phyloP scores from a whole-genome alignment of 1,140 invertebrate species.

The Lycorma delicatula region DNA sequence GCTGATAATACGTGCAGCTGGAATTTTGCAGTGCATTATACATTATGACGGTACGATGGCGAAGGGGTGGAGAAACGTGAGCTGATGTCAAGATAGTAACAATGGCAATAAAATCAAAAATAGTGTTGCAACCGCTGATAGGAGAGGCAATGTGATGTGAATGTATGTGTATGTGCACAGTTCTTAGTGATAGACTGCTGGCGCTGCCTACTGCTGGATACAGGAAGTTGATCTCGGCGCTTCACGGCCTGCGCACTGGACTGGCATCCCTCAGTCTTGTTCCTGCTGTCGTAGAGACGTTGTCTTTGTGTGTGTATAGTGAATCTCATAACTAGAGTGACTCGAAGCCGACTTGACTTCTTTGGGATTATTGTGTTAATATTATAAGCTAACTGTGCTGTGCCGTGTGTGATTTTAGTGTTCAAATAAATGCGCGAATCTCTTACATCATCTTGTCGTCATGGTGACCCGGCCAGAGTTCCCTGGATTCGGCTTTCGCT shows the following conservation, averaged over 20 bases:
- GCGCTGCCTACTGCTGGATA: not conserved
- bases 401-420: not conserved
- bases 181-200: not conserved
- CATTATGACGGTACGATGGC: too few species aligned
- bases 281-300: not conserved
- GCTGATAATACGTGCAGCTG: too few species aligned
- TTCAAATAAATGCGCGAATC: not conserved
- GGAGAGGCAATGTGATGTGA: not conserved
- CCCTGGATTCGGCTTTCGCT: not conserved
- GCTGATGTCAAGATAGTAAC: too few species aligned
- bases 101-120: too few species aligned
- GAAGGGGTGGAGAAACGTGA: too few species aligned
- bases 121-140: too few species aligned
- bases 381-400: not conserved
- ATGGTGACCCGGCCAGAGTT: constrained; percentile 1
- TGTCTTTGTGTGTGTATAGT: not conserved
- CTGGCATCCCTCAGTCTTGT: not conserved
- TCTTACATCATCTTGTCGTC: not conserved
- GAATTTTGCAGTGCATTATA: too few species aligned
- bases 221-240: not conserved
- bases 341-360: not conserved
- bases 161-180: not conserved
- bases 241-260: not conserved
- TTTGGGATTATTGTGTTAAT: constrained; percentile 1
- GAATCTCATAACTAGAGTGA: not conserved